These are phyloP conservation scores for Mizuhopecten yessoensis DNA, from an alignment of 1,140 invertebrate species.

Conservation along the genomic window DNA sequence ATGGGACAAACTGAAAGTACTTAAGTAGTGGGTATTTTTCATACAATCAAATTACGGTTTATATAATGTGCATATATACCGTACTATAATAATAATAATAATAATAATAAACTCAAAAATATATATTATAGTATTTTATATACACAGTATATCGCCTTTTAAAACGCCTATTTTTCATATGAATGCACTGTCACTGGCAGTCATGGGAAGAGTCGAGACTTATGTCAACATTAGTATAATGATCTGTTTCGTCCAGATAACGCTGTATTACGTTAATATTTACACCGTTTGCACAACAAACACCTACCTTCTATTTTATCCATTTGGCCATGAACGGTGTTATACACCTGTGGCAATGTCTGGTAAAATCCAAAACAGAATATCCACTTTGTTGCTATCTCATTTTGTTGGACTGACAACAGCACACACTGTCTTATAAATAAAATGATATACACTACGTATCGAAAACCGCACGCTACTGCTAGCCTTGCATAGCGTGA, in stretches of 20 bases:
- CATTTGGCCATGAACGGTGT: slow-evolving; percentile 31
- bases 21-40: no score
- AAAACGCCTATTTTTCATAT: no score
- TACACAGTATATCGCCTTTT: no score
- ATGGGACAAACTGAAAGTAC: no score
- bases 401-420: slow-evolving; percentile 29
- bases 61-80: no score
- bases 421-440: slow-evolving; percentile 38
- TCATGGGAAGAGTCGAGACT: not conserved
- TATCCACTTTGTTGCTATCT: slow-evolving; percentile 13
- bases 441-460: slow-evolving; percentile 23
- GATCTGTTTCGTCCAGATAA: not conserved
- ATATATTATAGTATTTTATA: no score
- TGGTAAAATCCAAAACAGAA: not conserved
- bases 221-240: not conserved
- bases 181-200: no score
- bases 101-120: no score
- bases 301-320: slow-evolving; percentile 39
- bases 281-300: not conserved
- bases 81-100: no score
- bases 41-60: no score
- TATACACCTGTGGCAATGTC: slow-evolving; percentile 9
- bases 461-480: slow-evolving; percentile 17
- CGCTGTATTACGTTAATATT: not conserved
- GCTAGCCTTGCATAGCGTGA: not conserved